Conservation (phyloP, 2,797 vertebrate genomes). For the Chaetophractus vellerosus region DNA sequence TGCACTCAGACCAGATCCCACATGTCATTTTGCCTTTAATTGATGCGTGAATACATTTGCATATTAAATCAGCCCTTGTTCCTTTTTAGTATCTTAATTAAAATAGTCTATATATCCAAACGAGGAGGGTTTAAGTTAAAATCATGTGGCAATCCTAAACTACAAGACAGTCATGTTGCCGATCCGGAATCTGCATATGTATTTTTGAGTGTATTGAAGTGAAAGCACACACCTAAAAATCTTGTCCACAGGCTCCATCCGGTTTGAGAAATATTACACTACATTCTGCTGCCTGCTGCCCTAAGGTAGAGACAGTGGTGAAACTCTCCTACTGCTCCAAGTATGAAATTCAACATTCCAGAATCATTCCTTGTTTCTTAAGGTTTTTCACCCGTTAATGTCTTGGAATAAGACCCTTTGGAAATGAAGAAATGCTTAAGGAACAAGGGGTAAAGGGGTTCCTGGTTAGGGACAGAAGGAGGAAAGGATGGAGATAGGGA, state of each 20-base stretch:
- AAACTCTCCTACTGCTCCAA: neutral
- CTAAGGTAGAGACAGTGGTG: neutral
- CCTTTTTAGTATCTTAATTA: neutral
- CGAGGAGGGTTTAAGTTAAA: neutral
- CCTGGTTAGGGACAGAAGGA: too few relatives aligned
- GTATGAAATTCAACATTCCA: neutral
- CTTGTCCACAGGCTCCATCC: neutral
- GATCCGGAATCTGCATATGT: neutral
- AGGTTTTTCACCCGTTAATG: neutral
- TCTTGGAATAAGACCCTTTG: neutral
- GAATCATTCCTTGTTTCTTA: neutral
- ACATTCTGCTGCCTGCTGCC: neutral
- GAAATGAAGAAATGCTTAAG: neutral
- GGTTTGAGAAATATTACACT: neutral
- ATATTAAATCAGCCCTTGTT: neutral
- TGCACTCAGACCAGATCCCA: neutral
- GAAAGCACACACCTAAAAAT: neutral
- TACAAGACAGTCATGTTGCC: neutral
- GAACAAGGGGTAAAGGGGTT: neutral
- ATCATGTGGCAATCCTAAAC: neutral
- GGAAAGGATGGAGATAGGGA: neutral
- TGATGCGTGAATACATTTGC: neutral
- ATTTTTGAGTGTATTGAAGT: neutral
- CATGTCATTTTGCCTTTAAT: neutral
- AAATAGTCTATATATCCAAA: neutral